A percentile compares a stretch with the other conserved stretches of the same genome.
Conservation (phyloP, 1,140 invertebrate genomes). For the Wasmannia auropunctata region DNA sequence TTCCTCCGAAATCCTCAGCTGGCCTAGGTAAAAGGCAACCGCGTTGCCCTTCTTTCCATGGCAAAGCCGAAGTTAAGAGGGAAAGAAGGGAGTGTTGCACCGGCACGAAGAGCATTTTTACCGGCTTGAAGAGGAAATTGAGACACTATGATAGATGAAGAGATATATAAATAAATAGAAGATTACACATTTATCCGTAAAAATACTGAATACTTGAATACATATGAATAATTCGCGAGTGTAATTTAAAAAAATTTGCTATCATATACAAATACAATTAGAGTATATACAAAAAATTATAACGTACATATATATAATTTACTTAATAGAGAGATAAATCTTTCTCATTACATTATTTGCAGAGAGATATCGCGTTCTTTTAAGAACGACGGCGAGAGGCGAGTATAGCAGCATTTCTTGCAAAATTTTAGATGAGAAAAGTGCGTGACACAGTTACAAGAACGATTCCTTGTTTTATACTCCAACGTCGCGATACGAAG, state of each 20-base stretch:
- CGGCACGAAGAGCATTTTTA: background rate
- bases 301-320: too few species aligned
- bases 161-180: slow-evolving; percentile 18
- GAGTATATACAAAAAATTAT: too few species aligned
- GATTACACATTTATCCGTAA: background rate
- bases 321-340: slow-evolving; percentile 3
- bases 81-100: background rate
- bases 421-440: background rate
- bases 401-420: background rate
- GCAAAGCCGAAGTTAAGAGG: slow-evolving; percentile 22
- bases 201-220: background rate
- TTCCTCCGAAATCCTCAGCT: background rate
- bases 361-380: background rate
- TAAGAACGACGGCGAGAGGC: background rate
- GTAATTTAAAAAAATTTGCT: background rate
- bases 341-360: background rate
- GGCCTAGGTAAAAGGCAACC: slow-evolving; percentile 14
- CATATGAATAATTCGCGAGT: background rate
- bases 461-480: background rate
- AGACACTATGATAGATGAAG: slow-evolving; percentile 24
- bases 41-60: slow-evolving; percentile 40
- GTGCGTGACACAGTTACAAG: background rate
- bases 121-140: slow-evolving; percentile 1
- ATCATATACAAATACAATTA: background rate
- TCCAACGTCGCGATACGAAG: background rate